Evolutionary conservation across 2,888 invertebrate genomes (phyloP).

Genomic region (Drosophila stalkeri): DNA sequence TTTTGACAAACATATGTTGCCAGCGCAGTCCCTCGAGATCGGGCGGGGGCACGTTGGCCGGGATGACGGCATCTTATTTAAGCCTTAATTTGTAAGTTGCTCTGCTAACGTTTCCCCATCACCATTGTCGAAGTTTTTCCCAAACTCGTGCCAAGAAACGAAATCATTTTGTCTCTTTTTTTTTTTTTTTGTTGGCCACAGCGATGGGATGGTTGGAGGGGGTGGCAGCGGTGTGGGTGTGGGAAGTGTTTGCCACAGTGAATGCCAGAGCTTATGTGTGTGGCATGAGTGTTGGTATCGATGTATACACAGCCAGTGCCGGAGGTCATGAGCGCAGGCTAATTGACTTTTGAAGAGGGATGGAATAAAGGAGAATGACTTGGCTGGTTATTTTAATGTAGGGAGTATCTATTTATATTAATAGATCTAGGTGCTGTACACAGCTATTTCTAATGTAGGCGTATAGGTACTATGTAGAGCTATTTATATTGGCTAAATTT

Average conservation of each 20-base stretch:
- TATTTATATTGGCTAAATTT: not conserved
- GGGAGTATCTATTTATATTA: not conserved
- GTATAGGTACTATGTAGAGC: not conserved
- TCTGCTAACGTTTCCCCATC: slow-evolving; percentile 61
- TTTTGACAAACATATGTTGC: slow-evolving; percentile 59
- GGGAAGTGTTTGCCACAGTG: slow-evolving; percentile 43
- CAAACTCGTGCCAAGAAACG: slow-evolving; percentile 62
- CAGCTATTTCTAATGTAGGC: not conserved
- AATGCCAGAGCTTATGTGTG: slow-evolving; percentile 54
- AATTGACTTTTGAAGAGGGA: slow-evolving; percentile 34
- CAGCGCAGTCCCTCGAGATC: slow-evolving; percentile 45
- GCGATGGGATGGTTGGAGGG: slow-evolving; percentile 1
- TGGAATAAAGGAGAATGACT: not conserved
- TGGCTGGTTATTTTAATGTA: not conserved
- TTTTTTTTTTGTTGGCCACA: slow-evolving; percentile 16
- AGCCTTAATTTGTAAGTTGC: slow-evolving; percentile 68
- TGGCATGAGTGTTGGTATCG: slow-evolving; percentile 43
- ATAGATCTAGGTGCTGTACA: not conserved
- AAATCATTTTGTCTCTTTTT: slow-evolving; percentile 50
- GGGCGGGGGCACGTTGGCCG: slow-evolving; percentile 31
- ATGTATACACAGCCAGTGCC: slow-evolving; percentile 25
- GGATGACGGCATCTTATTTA: slow-evolving; percentile 59
- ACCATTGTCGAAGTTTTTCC: slow-evolving; percentile 57
- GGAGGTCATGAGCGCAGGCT: slow-evolving; percentile 43
- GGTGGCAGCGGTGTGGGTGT: not conserved